These are phyloP conservation scores for Erythrocebus patas DNA, from an alignment of 2,113 vertebrate species.

Conservation along the genomic window DNA sequence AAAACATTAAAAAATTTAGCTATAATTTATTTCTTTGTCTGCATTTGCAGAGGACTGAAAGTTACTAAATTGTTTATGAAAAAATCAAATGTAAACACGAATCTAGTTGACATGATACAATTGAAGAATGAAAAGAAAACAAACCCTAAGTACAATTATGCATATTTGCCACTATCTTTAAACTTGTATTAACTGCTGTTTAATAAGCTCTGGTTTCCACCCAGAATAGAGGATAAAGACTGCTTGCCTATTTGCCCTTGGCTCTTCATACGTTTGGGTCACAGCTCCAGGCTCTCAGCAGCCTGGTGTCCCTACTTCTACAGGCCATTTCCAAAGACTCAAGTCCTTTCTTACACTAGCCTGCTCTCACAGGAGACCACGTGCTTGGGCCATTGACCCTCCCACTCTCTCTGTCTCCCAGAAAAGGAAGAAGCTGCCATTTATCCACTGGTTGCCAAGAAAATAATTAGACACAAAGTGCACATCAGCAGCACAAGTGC, in stretches of 20 bases:
- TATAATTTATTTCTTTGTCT: neutral
- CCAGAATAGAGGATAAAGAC: neutral
- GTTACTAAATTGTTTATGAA: neutral
- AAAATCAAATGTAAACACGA: neutral
- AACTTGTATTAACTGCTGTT: neutral
- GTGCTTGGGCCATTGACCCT: neutral
- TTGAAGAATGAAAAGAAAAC: slow-evolving; percentile 3
- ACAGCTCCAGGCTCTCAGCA: neutral
- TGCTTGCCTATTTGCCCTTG: neutral
- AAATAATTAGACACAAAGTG: neutral
- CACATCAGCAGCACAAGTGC: neutral
- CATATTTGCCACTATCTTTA: neutral
- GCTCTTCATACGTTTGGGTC: neutral
- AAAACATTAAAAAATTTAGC: neutral
- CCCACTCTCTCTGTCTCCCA: neutral
- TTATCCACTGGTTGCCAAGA: slow-evolving; percentile 1
- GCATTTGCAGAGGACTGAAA: neutral
- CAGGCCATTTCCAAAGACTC: neutral
- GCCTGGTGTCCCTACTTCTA: neutral
- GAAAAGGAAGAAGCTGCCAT: neutral
- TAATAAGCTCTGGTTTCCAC: neutral
- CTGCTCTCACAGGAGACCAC: neutral
- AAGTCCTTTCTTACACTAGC: neutral
- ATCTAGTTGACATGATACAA: neutral
- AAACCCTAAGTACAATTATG: neutral